Evolutionary conservation across 2,888 invertebrate genomes (phyloP).

Genomic region (Watsonalla cultraria): DNA sequence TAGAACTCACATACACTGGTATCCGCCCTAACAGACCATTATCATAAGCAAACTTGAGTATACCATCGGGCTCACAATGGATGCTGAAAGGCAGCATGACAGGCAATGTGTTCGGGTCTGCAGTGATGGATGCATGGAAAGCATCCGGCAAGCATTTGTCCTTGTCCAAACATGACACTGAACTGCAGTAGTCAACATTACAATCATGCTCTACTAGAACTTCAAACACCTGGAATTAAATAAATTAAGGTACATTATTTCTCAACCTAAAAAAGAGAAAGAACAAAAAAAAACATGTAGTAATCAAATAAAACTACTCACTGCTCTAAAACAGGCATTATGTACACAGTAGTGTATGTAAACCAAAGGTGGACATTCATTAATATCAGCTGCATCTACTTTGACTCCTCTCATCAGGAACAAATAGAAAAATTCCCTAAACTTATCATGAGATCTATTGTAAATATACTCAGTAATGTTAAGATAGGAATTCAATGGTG

Average conservation of each 20-base stretch:
- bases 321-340: constrained; percentile 51
- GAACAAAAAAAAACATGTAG: too few species aligned
- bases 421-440: constrained; percentile 56
- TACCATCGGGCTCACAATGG: constrained; percentile 53
- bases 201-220: constrained; percentile 60
- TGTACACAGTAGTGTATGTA: constrained; percentile 59
- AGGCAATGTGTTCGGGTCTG: constrained; percentile 45
- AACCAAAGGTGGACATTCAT: constrained; percentile 68
- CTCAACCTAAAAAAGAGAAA: too few species aligned
- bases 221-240: constrained; percentile 52
- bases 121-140: constrained; percentile 53
- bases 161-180: constrained; percentile 14
- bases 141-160: constrained; percentile 55
- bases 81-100: constrained; percentile 59
- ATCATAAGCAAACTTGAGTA: constrained; percentile 41
- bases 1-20: constrained; percentile 42
- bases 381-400: constrained; percentile 51
- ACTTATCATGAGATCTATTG: constrained; percentile 47
- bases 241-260: constrained; percentile 16
- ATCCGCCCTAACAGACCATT: constrained; percentile 42
- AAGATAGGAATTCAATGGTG: constrained; percentile 61
- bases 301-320: constrained; percentile 21
- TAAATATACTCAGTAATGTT: constrained; percentile 68
- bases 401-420: constrained; percentile 59
- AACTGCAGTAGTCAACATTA: constrained; percentile 63